These are phyloP conservation scores for Patella depressa DNA, from an alignment of 2,888 invertebrate species.

Conservation along the genomic window DNA sequence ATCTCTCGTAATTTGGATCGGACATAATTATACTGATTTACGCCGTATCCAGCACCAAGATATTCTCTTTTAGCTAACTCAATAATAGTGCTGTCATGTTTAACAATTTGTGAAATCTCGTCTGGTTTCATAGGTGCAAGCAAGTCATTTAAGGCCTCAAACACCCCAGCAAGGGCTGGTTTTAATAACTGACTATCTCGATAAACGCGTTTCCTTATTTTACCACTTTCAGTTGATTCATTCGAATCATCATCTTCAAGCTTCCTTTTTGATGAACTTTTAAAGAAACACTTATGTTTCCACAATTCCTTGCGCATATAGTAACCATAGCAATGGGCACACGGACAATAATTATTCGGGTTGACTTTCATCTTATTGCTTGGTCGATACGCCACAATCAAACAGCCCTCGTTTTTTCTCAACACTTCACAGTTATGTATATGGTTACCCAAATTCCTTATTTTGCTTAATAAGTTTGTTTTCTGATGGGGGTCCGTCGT, in stretches of 20 bases:
- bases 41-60: background rate
- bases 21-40: background rate
- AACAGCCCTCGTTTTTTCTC: background rate
- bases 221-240: background rate
- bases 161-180: background rate
- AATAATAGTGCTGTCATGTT: background rate
- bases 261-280: background rate
- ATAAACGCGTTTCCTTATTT: background rate
- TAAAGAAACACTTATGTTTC: background rate
- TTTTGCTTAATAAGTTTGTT: background rate
- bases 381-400: background rate
- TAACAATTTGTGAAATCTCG: background rate
- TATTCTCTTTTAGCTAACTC: slow-evolving; percentile 3
- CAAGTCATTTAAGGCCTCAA: background rate
- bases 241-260: background rate
- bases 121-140: background rate
- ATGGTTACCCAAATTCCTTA: background rate
- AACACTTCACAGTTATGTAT: background rate
- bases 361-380: background rate
- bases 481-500: background rate
- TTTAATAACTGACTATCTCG: background rate
- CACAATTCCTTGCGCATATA: background rate
- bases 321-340: background rate
- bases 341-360: background rate
- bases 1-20: background rate